A percentile compares a stretch with the other conserved stretches of the same genome.
phyloP scores from a whole-genome alignment of 2,797 vertebrate species.

The Acestrorhynchus altus region DNA sequence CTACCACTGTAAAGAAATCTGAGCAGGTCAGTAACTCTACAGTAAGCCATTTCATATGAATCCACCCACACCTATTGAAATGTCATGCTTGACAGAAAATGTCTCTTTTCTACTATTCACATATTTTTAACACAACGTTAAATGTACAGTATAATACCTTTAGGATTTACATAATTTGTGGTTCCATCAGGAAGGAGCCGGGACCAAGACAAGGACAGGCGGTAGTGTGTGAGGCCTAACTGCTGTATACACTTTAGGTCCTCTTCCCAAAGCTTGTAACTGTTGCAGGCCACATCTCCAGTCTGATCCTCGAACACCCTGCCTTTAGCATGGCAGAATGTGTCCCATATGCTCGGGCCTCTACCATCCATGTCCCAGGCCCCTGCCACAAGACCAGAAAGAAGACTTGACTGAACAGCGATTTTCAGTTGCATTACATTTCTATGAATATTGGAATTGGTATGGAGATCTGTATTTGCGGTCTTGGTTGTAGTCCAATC shows the following conservation, averaged over 20 bases:
- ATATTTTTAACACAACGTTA: not conserved
- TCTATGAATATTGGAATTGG: not conserved
- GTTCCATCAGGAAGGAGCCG: slow-evolving; percentile 94
- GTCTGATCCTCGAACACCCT: slow-evolving; percentile 87
- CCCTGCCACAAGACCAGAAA: slow-evolving; percentile 75
- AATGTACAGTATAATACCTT: slow-evolving; percentile 76
- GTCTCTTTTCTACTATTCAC: no score
- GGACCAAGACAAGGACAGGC: slow-evolving; percentile 95
- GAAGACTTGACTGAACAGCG: slow-evolving; percentile 25
- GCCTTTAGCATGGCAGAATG: slow-evolving; percentile 88
- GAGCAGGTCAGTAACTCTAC: no score
- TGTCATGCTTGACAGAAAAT: not conserved
- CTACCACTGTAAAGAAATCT: no score
- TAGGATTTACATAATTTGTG: slow-evolving; percentile 88
- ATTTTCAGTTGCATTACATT: not conserved
- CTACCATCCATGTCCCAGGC: slow-evolving; percentile 89
- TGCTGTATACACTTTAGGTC: slow-evolving; percentile 93
- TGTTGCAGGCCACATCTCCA: slow-evolving; percentile 92
- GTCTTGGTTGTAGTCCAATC: no score
- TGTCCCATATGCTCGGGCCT: slow-evolving; percentile 91
- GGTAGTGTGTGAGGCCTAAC: slow-evolving; percentile 95
- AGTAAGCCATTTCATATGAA: no score
- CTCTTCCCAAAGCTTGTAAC: slow-evolving; percentile 92
- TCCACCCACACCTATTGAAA: not conserved
- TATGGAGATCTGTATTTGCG: no score